Evolutionary conservation across 2,797 vertebrate species (phyloP).

Genomic region (Crenuchus spilurus): DNA sequence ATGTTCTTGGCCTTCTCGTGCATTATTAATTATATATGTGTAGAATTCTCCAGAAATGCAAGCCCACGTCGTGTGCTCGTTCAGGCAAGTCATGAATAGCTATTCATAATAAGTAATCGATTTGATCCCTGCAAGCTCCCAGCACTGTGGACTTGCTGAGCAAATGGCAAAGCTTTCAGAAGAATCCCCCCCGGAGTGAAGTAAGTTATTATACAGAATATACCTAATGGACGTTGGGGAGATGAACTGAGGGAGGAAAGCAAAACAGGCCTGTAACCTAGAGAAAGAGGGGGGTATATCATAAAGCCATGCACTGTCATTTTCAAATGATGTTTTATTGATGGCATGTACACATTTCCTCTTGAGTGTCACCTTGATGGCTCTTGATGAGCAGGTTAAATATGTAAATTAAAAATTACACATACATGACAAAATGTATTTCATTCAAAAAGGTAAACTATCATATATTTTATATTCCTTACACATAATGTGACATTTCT

Average conservation of each 20-base stretch:
- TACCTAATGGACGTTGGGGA: slow-evolving; percentile 16
- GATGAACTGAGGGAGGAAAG: slow-evolving; percentile 20
- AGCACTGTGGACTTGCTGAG: background rate
- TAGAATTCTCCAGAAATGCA: slow-evolving; percentile 31
- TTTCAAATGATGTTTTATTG: background rate
- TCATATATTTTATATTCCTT: too few species aligned
- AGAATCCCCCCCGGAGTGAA: background rate
- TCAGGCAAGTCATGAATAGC: slow-evolving; percentile 36
- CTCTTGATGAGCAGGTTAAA: too few species aligned
- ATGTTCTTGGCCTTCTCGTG: background rate
- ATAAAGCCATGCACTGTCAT: background rate
- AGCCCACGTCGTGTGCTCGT: slow-evolving; percentile 17
- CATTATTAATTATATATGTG: slow-evolving; percentile 27
- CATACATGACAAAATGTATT: too few species aligned
- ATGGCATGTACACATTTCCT: background rate
- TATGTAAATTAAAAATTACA: too few species aligned
- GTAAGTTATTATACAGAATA: background rate
- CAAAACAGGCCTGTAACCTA: slow-evolving; percentile 22
- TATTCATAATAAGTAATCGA: slow-evolving; percentile 35
- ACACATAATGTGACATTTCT: too few species aligned
- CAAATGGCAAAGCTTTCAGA: slow-evolving; percentile 8
- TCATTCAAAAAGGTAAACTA: too few species aligned
- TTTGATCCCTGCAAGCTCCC: slow-evolving; percentile 13
- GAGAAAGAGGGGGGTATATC: background rate
- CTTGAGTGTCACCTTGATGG: background rate